Conservation (phyloP, 2,113 vertebrate genomes). For the Salvelinus fontinalis region DNA sequence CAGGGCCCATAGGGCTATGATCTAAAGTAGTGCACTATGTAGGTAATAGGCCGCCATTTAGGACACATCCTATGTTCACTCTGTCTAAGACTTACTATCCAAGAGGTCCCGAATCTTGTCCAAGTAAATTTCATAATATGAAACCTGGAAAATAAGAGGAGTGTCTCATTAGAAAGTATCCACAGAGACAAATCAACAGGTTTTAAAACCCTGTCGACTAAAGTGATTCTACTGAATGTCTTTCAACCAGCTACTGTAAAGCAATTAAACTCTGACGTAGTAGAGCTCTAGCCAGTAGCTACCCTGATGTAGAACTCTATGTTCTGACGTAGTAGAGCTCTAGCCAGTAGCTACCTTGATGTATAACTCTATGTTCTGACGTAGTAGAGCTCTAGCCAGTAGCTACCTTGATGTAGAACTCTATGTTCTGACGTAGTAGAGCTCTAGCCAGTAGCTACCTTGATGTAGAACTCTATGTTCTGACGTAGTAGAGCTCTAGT, state of each 20-base stretch:
- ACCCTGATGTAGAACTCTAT: too few relatives aligned
- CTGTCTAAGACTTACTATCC: slow-evolving; percentile 79
- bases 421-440: slow-evolving; percentile 34
- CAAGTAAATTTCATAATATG: slow-evolving; percentile 96
- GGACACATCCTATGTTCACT: too few relatives aligned
- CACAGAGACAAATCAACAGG: neutral
- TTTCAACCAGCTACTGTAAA: neutral
- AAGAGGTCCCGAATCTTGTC: slow-evolving; percentile 94
- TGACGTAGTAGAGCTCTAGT: too few relatives aligned
- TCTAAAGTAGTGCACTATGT: too few relatives aligned
- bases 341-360: slow-evolving; percentile 78
- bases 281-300: too few relatives aligned
- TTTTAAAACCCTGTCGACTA: neutral
- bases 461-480: too few relatives aligned
- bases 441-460: too few relatives aligned
- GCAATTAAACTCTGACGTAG: neutral
- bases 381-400: too few relatives aligned
- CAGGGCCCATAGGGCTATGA: too few relatives aligned
- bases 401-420: too few relatives aligned
- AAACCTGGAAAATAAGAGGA: slow-evolving; percentile 76
- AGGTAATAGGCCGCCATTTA: too few relatives aligned
- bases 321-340: too few relatives aligned
- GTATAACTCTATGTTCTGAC: slow-evolving; percentile 89
- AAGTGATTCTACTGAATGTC: neutral
- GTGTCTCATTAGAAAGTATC: slow-evolving; percentile 6